Evolutionary conservation across 2,888 invertebrate species (phyloP).

Genomic region (Ryuthela nishihirai): DNA sequence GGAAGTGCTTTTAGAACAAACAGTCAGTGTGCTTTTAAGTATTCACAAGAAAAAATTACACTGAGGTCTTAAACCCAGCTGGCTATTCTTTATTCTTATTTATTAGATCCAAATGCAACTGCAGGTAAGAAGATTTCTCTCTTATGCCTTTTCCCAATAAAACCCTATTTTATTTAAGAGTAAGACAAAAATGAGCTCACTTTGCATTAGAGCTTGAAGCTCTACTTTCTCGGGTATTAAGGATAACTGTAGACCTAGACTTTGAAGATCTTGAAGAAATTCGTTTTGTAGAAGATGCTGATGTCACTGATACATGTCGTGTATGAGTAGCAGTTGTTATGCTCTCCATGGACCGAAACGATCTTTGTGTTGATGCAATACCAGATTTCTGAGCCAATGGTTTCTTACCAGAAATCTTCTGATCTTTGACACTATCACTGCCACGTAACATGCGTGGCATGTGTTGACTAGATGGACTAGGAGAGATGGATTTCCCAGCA

Average conservation of each 20-base stretch:
- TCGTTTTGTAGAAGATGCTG: conserved; percentile 6
- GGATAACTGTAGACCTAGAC: conserved; percentile 3
- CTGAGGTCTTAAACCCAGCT: too few species aligned
- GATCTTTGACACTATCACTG: conserved; percentile 13
- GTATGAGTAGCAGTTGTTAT: conserved; percentile 10
- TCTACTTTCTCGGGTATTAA: too few species aligned
- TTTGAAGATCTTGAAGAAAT: conserved; percentile 9
- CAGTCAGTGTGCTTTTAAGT: too few species aligned
- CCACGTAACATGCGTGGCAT: conserved; percentile 11
- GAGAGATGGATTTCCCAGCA: conserved; percentile 15
- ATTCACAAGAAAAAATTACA: too few species aligned
- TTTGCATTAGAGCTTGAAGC: too few species aligned
- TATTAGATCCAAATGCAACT: too few species aligned
- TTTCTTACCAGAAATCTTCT: conserved; percentile 10
- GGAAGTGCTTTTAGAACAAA: too few species aligned
- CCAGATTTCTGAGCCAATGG: conserved; percentile 16
- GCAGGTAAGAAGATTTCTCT: too few species aligned
- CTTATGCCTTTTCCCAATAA: too few species aligned
- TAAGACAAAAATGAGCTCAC: too few species aligned
- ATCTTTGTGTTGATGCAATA: conserved; percentile 2
- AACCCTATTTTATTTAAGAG: too few species aligned
- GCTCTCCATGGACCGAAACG: conserved; percentile 20
- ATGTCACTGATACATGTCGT: conserved; percentile 11
- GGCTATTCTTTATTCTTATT: too few species aligned
- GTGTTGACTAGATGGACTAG: conserved; percentile 26